Evolutionary conservation across 1,140 invertebrate genomes (phyloP).

Genomic region (Orchesella cincta): DNA sequence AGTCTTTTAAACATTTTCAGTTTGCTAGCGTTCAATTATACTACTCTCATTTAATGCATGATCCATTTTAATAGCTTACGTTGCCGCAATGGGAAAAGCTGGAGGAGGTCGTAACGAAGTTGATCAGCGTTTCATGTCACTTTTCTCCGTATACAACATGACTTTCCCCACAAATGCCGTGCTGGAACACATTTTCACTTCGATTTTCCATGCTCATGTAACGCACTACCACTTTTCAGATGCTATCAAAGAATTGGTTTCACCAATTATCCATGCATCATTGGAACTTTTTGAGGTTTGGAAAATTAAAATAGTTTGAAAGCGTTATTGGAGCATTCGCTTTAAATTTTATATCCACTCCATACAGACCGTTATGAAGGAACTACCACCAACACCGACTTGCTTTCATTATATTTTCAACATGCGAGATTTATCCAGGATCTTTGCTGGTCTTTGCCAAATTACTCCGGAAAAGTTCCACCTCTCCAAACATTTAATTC

Average conservation of each 20-base stretch:
- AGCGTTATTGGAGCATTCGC: constrained; percentile 49
- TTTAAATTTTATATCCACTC: not conserved
- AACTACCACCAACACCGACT: constrained; percentile 84
- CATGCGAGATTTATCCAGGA: constrained; percentile 81
- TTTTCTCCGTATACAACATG: constrained; percentile 84
- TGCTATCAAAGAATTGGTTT: constrained; percentile 66
- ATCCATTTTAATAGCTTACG: constrained; percentile 62
- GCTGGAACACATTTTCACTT: constrained; percentile 78
- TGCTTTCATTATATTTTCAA: constrained; percentile 96
- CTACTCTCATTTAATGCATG: constrained; percentile 52
- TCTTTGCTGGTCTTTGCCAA: constrained; percentile 75
- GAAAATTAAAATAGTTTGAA: no score
- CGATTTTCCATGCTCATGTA: constrained; percentile 77
- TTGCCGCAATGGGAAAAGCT: constrained; percentile 78
- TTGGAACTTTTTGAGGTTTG: constrained; percentile 81
- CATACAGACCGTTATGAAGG: constrained; percentile 65
- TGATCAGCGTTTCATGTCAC: constrained; percentile 83
- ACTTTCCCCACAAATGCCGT: constrained; percentile 75
- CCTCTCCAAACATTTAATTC: constrained; percentile 69
- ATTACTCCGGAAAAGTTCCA: constrained; percentile 67
- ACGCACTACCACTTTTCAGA: constrained; percentile 62
- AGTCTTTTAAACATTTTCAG: constrained; percentile 42
- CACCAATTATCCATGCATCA: constrained; percentile 73
- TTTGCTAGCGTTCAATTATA: not conserved
- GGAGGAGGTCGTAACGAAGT: constrained; percentile 85